Percentiles rank a stretch among this genome's conserved stretches.
Conservation (phyloP, 2,888 invertebrate species). For the Drosophila nigritarsus region DNA sequence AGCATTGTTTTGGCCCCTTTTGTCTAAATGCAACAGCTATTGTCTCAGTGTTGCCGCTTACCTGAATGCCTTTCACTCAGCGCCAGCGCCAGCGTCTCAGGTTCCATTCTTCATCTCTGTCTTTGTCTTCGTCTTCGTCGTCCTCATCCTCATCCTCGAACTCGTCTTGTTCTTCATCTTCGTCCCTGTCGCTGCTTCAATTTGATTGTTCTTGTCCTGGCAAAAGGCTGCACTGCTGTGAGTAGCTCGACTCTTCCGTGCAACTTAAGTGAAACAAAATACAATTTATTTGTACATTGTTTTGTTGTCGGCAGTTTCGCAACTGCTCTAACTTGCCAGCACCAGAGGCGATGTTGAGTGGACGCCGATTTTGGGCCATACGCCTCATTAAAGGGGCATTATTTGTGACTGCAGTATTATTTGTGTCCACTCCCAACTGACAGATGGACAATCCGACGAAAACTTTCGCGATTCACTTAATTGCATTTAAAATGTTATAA, state of each 20-base stretch:
- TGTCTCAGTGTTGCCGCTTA: conserved; percentile 55
- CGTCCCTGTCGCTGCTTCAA: conserved; percentile 4
- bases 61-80: conserved; percentile 49
- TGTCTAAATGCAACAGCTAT: conserved; percentile 60
- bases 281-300: conserved; percentile 70
- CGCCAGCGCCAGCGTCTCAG: not conserved
- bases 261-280: conserved; percentile 69
- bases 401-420: not conserved
- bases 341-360: conserved; percentile 3
- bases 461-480: not conserved
- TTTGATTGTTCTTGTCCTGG: conserved; percentile 35
- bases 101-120: not conserved
- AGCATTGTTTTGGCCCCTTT: conserved; percentile 52
- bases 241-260: conserved; percentile 45
- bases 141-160: not conserved
- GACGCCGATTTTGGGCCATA: conserved; percentile 6
- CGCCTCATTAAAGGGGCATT: conserved; percentile 9
- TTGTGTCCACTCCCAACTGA: not conserved
- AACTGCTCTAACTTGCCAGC: conserved; percentile 15
- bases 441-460: not conserved
- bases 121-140: not conserved
- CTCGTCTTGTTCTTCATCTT: not conserved
- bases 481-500: not conserved
- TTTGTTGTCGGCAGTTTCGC: conserved; percentile 65
- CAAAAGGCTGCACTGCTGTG: conserved; percentile 47